phyloP scores from a whole-genome alignment of 2,797 vertebrate genomes.

The Loriculus beryllinus region DNA sequence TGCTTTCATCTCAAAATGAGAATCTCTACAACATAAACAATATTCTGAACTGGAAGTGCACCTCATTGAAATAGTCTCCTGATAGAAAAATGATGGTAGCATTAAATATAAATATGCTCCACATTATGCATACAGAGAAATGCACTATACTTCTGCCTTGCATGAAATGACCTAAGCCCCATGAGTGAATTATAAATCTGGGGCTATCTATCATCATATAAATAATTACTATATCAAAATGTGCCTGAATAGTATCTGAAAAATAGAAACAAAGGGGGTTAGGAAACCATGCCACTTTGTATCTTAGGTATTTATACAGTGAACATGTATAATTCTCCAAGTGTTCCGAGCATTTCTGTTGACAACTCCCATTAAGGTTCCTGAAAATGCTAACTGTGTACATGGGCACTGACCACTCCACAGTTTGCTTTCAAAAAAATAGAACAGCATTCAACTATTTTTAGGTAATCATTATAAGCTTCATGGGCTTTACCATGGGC shows the following conservation, averaged over 20 bases:
- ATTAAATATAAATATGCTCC: slow-evolving; percentile 60
- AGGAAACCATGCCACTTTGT: not conserved
- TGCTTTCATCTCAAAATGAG: not conserved
- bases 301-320: not conserved
- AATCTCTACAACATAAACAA: slow-evolving; percentile 24
- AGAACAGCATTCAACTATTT: not conserved
- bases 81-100: slow-evolving; percentile 11
- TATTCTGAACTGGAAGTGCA: not conserved
- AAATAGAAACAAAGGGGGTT: not conserved
- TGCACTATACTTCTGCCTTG: slow-evolving; percentile 27
- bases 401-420: not conserved
- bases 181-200: slow-evolving; percentile 37
- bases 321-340: not conserved
- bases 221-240: slow-evolving; percentile 46
- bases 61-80: not conserved
- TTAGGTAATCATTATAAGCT: not conserved
- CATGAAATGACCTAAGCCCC: slow-evolving; percentile 14
- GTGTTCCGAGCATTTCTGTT: not conserved
- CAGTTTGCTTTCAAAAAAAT: not conserved
- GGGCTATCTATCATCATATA: not conserved
- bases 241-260: not conserved
- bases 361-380: not conserved
- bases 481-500: not conserved
- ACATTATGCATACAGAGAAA: slow-evolving; percentile 52
- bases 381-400: not conserved